phyloP scores from a whole-genome alignment of 2,888 invertebrate genomes.

The Trissolcus brochymenae region DNA sequence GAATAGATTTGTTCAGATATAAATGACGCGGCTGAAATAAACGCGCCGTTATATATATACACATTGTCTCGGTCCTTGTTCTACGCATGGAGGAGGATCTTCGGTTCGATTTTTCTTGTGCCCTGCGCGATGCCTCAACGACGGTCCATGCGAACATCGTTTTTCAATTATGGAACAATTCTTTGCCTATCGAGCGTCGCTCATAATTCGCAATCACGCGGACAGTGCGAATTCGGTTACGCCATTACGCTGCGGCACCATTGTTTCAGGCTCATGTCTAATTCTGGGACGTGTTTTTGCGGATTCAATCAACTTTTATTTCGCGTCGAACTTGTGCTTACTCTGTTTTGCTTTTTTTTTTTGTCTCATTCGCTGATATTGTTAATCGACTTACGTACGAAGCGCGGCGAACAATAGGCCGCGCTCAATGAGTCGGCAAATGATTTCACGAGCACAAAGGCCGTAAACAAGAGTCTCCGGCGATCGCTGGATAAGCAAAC shows the following conservation, averaged over 20 bases:
- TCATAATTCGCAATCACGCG: slow-evolving; percentile 39
- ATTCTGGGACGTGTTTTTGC: neutral
- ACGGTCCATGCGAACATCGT: slow-evolving; percentile 23
- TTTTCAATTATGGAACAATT: slow-evolving; percentile 47
- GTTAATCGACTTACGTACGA: too few species aligned
- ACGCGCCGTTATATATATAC: slow-evolving; percentile 1
- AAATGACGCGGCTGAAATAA: slow-evolving; percentile 24
- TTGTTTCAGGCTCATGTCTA: slow-evolving; percentile 1
- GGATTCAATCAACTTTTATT: too few species aligned
- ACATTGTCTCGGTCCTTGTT: neutral
- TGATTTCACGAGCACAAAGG: slow-evolving; percentile 13
- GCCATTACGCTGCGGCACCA: neutral
- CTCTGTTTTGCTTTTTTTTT: too few species aligned
- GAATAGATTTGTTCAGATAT: slow-evolving; percentile 37
- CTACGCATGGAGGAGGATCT: slow-evolving; percentile 3
- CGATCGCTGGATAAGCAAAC: slow-evolving; percentile 22
- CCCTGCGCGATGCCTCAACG: slow-evolving; percentile 9
- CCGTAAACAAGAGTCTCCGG: slow-evolving; percentile 4
- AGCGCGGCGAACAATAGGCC: neutral
- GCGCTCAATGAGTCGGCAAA: slow-evolving; percentile 23
- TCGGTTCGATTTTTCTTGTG: slow-evolving; percentile 22
- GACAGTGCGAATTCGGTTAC: slow-evolving; percentile 13
- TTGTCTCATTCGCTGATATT: neutral
- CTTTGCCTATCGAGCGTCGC: slow-evolving; percentile 16
- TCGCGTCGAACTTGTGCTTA: neutral